Conservation (phyloP, 2,888 invertebrate species). For the Pandemis corylana region DNA sequence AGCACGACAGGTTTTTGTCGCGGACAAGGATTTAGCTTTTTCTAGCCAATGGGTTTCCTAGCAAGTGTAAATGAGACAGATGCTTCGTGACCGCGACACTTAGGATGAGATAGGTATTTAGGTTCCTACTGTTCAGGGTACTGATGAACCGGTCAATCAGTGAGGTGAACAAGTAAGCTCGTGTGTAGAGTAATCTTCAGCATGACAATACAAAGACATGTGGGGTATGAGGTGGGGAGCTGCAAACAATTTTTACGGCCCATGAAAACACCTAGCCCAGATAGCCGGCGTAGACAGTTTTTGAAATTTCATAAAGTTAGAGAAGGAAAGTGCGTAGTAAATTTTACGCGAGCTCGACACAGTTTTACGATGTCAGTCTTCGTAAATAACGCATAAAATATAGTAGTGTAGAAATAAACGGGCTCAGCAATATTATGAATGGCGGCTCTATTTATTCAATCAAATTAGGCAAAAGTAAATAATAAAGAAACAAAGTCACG, state of each 20-base stretch:
- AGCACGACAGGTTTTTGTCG: no score
- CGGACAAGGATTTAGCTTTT: no score
- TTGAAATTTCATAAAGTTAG: slow-evolving; percentile 21
- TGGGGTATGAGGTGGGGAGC: not conserved
- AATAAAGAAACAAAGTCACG: slow-evolving; percentile 27
- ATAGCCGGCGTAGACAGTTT: slow-evolving; percentile 18
- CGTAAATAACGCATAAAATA: slow-evolving; percentile 2
- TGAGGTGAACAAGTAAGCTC: no score
- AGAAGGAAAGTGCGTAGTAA: slow-evolving; percentile 19
- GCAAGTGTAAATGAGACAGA: no score
- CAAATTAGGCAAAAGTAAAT: slow-evolving; percentile 18
- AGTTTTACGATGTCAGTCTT: slow-evolving; percentile 25
- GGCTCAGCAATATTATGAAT: not conserved
- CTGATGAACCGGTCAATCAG: no score
- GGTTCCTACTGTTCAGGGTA: no score
- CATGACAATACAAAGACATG: not conserved
- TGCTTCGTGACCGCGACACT: no score
- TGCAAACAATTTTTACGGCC: slow-evolving; percentile 11
- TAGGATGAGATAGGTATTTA: no score
- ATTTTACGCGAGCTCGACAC: slow-evolving; percentile 20
- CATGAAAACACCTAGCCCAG: slow-evolving; percentile 13
- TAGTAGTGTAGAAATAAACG: not conserved
- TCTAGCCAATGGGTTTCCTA: no score
- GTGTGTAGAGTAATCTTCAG: not conserved
- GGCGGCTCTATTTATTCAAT: not conserved